phyloP scores from a whole-genome alignment of 2,797 vertebrate genomes.

The Schizothorax lantsangensis region DNA sequence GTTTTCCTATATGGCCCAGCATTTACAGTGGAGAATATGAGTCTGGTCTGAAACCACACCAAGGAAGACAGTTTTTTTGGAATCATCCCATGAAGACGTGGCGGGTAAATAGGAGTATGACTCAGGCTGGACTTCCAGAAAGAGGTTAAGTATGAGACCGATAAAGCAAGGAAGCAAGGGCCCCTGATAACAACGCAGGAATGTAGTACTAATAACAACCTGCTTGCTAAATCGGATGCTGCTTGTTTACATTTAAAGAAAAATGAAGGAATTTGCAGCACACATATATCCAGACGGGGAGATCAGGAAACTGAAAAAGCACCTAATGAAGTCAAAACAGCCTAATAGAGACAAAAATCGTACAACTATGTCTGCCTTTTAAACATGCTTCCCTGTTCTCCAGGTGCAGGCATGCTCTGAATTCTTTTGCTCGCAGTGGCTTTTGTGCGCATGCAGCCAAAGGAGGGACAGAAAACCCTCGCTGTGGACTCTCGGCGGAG shows the following conservation, averaged over 20 bases:
- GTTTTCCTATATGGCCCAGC: not conserved
- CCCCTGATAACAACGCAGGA: constrained; percentile 71
- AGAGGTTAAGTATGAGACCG: constrained; percentile 60
- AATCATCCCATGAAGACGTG: not conserved
- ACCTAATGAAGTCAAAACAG: constrained; percentile 20
- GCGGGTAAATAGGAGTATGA: constrained; percentile 18
- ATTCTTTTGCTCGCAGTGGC: constrained; percentile 63
- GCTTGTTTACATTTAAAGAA: constrained; percentile 70
- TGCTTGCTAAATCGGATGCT: constrained; percentile 65
- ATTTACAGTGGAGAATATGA: constrained; percentile 19
- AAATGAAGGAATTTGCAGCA: not conserved
- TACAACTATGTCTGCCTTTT: constrained; percentile 54
- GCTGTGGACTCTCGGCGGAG: constrained; percentile 41
- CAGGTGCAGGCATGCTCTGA: constrained; percentile 76
- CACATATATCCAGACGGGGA: not conserved
- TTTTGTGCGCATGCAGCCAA: constrained; percentile 67
- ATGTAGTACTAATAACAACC: constrained; percentile 67
- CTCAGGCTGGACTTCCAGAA: constrained; percentile 21
- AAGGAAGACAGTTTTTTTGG: constrained; percentile 10
- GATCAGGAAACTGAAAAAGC: constrained; percentile 11
- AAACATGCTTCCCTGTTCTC: constrained; percentile 66
- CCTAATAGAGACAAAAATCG: constrained; percentile 54
- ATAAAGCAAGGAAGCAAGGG: constrained; percentile 64
- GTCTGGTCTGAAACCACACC: constrained; percentile 11
- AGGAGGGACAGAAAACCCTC: constrained; percentile 67